These are phyloP conservation scores for Lithophane semibrunnea DNA, from an alignment of 2,888 invertebrate species.

Conservation along the genomic window DNA sequence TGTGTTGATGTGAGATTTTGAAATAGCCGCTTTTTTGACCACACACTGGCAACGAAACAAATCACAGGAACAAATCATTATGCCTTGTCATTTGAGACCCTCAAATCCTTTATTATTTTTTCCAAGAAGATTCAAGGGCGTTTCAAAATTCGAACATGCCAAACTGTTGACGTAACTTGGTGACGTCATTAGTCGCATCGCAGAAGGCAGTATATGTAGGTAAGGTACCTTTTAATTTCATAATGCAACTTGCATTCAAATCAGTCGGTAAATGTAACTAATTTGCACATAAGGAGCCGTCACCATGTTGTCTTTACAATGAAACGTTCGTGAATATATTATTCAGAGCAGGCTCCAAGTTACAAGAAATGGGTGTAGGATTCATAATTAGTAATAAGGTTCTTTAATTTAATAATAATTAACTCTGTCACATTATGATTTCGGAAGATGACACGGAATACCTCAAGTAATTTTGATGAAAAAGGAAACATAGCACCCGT, in stretches of 20 bases:
- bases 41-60: conserved; percentile 12
- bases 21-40: too few relatives aligned
- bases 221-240: conserved; percentile 45
- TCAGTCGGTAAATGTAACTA: conserved; percentile 53
- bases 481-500: too few relatives aligned
- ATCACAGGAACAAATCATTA: conserved; percentile 21
- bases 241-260: conserved; percentile 60
- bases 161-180: conserved; percentile 36
- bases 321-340: conserved; percentile 63
- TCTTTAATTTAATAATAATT: neutral
- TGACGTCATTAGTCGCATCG: conserved; percentile 34
- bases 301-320: conserved; percentile 53
- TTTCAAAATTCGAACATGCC: conserved; percentile 41
- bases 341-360: conserved; percentile 42
- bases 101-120: conserved; percentile 26
- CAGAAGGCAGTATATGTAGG: neutral
- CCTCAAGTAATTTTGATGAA: neutral
- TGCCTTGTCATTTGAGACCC: conserved; percentile 36
- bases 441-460: neutral
- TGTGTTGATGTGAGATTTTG: too few relatives aligned
- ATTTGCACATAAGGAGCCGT: conserved; percentile 66
- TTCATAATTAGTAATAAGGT: conserved; percentile 23
- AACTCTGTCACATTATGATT: too few relatives aligned
- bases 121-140: conserved; percentile 41
- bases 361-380: conserved; percentile 45